Evolutionary conservation across 2,113 vertebrate species (phyloP).

Genomic region (Takifugu bimaculatus): DNA sequence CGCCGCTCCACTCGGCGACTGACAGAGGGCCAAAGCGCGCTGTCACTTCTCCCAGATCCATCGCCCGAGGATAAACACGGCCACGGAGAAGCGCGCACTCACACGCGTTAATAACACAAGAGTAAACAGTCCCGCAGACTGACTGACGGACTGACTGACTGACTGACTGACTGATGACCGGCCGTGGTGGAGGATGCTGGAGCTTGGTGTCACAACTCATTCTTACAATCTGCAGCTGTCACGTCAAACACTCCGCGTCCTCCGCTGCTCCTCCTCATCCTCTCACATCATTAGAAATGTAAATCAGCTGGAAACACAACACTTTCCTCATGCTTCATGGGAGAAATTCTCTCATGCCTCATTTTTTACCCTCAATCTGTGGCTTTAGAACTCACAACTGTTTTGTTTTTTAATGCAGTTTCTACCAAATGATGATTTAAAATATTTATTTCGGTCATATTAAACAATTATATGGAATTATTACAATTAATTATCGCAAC

Average conservation of each 20-base stretch:
- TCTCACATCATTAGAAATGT: conserved; percentile 31
- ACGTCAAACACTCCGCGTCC: conserved; percentile 69
- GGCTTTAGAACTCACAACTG: neutral
- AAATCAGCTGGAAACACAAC: conserved; percentile 10
- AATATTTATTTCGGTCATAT: no score
- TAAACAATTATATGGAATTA: no score
- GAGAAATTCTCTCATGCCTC: no score
- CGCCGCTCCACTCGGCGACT: conserved; percentile 74
- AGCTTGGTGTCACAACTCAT: conserved; percentile 72
- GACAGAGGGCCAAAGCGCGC: conserved; percentile 71
- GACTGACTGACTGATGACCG: conserved; percentile 63
- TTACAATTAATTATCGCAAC: no score
- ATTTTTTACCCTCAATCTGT: conserved; percentile 5
- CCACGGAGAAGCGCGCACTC: conserved; percentile 5
- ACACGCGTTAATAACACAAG: conserved; percentile 59
- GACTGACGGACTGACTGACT: conserved; percentile 63
- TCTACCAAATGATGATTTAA: neutral
- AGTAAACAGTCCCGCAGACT: conserved; percentile 59
- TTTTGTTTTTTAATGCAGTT: no score
- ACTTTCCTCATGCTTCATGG: neutral
- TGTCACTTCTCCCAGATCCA: conserved; percentile 70
- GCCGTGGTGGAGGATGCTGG: conserved; percentile 46
- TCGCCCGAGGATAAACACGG: conserved; percentile 66
- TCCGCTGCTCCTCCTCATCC: conserved; percentile 19
- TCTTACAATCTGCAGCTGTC: conserved; percentile 78